phyloP scores from a whole-genome alignment of 2,113 vertebrate genomes.

The Gadus macrocephalus region DNA sequence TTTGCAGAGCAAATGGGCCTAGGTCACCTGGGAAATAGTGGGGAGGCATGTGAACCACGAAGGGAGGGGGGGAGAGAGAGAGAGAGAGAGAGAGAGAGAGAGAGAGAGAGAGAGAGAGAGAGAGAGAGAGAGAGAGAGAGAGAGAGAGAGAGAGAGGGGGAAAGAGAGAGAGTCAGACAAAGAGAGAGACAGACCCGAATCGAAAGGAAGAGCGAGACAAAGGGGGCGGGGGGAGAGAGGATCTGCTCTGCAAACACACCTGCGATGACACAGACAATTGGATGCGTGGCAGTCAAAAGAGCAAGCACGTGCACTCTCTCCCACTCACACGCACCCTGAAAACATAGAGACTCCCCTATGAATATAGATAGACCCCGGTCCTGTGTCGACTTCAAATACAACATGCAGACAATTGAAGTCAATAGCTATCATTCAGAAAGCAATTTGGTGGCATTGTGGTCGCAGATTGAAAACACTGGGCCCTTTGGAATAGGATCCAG shows the following conservation, averaged over 20 bases:
- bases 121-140: too few relatives aligned
- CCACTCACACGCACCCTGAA: slow-evolving; percentile 1
- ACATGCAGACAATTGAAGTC: not conserved
- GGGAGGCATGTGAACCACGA: not conserved
- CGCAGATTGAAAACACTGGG: not conserved
- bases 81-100: not conserved
- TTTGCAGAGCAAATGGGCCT: not conserved
- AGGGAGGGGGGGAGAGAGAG: not conserved
- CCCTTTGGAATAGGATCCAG: not conserved
- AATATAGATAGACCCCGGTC: not conserved
- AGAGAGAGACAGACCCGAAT: not conserved
- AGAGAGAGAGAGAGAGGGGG: too few relatives aligned
- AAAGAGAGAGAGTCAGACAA: too few relatives aligned
- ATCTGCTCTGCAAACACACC: slow-evolving; percentile 5
- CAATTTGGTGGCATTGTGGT: not conserved
- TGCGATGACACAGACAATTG: slow-evolving; percentile 1
- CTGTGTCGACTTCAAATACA: not conserved
- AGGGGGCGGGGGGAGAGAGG: not conserved
- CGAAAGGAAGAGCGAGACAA: not conserved
- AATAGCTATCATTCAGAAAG: slow-evolving; percentile 1
- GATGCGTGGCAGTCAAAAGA: not conserved
- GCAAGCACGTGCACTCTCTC: not conserved
- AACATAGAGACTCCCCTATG: not conserved
- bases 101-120: too few relatives aligned
- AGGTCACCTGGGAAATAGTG: not conserved